phyloP scores from a whole-genome alignment of 2,888 invertebrate species.

The Morpho deidamia region DNA sequence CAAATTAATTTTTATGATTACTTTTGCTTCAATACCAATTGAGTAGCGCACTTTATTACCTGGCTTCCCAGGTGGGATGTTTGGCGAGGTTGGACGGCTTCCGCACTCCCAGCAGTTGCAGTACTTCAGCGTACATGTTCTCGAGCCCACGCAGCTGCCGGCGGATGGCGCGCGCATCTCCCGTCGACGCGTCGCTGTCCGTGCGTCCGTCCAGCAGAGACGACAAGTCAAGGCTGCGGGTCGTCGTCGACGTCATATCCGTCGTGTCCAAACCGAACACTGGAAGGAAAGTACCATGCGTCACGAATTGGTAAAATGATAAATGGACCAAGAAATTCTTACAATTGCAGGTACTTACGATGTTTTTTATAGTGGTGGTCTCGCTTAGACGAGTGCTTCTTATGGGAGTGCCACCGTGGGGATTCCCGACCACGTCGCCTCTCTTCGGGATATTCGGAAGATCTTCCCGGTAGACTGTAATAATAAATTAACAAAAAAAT shows the following conservation, averaged over 20 bases:
- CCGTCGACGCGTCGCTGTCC: conserved; percentile 86
- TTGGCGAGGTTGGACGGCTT: conserved; percentile 37
- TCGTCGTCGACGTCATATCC: conserved; percentile 88
- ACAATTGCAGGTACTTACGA: conserved; percentile 54
- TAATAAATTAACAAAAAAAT: neutral
- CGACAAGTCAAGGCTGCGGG: conserved; percentile 85
- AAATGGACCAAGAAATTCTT: too few species aligned
- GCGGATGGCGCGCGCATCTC: conserved; percentile 87
- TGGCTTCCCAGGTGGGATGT: conserved; percentile 77
- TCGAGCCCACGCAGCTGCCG: conserved; percentile 90
- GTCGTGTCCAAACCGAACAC: conserved; percentile 86
- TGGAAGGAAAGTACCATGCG: conserved; percentile 38
- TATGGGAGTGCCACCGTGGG: conserved; percentile 69
- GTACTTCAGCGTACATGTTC: conserved; percentile 91
- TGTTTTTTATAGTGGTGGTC: conserved; percentile 80
- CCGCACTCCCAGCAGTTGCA: conserved; percentile 62
- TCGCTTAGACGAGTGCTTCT: conserved; percentile 77
- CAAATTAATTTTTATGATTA: too few species aligned
- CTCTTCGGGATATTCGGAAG: conserved; percentile 60
- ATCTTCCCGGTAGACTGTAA: conserved; percentile 80
- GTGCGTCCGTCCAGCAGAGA: conserved; percentile 87
- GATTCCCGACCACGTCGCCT: conserved; percentile 63
- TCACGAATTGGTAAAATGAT: too few species aligned
- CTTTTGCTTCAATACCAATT: too few species aligned
- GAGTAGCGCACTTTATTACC: conserved; percentile 47